Percentiles rank a stretch among this genome's conserved stretches.
Evolutionary conservation across 2,797 vertebrate species (phyloP).

Genomic region (Miichthys miiuy): DNA sequence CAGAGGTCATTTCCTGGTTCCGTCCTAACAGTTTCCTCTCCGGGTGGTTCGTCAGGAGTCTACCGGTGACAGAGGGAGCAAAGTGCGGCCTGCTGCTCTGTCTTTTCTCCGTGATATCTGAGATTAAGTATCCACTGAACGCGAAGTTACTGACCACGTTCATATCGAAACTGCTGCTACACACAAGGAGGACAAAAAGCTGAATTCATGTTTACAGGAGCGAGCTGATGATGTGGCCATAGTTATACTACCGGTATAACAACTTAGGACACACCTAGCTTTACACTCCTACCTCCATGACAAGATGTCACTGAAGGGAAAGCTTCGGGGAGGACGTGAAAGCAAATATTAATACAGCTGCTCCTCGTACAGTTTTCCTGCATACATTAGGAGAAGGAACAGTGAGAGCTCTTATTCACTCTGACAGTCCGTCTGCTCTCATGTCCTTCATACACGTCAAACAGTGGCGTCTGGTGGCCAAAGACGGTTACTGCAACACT

Average conservation of each 20-base stretch:
- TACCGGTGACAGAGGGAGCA: not conserved
- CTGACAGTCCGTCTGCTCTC: not conserved
- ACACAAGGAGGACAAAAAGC: not conserved
- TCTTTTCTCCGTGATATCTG: not conserved
- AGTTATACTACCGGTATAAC: not conserved
- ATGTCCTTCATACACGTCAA: not conserved
- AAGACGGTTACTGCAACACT: not conserved
- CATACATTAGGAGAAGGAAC: too few relatives aligned
- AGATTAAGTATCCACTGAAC: too few relatives aligned
- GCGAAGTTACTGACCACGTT: too few relatives aligned
- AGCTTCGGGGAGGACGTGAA: not conserved
- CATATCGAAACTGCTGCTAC: not conserved
- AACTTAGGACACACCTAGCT: not conserved
- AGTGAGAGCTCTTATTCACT: not conserved
- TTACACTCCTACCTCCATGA: not conserved
- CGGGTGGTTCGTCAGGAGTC: rapidly evolving
- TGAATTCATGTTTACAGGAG: not conserved
- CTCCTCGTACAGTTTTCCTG: too few relatives aligned
- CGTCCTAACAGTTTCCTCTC: constrained; percentile 3
- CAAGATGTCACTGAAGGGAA: not conserved
- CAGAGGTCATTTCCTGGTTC: constrained; percentile 74
- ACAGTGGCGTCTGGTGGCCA: constrained; percentile 28
- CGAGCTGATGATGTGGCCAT: constrained; percentile 12
- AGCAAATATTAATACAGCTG: not conserved
- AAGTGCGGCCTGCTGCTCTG: too few relatives aligned